phyloP scores from a whole-genome alignment of 2,888 invertebrate species.

The Xylocampa areola region DNA sequence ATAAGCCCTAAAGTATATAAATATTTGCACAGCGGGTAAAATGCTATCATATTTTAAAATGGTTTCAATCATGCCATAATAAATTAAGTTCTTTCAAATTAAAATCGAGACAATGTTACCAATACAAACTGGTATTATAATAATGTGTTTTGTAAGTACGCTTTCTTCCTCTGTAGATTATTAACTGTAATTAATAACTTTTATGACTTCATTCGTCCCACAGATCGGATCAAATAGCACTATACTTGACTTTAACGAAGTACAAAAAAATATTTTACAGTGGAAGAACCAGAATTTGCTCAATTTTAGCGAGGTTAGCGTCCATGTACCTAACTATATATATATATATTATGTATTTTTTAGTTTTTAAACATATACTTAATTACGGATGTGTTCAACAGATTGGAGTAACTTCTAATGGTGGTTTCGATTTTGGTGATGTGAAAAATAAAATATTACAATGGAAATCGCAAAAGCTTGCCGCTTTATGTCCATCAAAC shows the following conservation, averaged over 20 bases:
- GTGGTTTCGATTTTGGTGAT: constrained; percentile 83
- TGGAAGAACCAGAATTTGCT: constrained; percentile 81
- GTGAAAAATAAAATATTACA: constrained; percentile 86
- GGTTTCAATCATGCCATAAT: constrained; percentile 17
- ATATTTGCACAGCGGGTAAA: constrained; percentile 23
- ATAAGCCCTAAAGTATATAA: constrained; percentile 42
- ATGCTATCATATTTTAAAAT: constrained; percentile 23
- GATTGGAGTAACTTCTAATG: constrained; percentile 80
- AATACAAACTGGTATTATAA: constrained; percentile 68
- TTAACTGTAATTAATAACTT: constrained; percentile 7
- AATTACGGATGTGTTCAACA: constrained; percentile 53
- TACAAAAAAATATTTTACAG: constrained; percentile 80
- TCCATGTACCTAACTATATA: constrained; percentile 2
- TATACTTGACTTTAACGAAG: constrained; percentile 79
- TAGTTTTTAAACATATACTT: not conserved
- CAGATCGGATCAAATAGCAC: constrained; percentile 80
- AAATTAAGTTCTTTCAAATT: not conserved
- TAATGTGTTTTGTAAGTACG: constrained; percentile 71
- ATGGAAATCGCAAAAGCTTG: constrained; percentile 86
- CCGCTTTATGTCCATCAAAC: constrained; percentile 82
- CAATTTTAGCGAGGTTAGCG: constrained; percentile 83
- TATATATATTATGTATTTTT: constrained; percentile 3
- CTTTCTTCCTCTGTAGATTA: constrained; percentile 16
- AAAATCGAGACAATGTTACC: constrained; percentile 60
- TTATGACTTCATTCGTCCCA: constrained; percentile 53